Evolutionary conservation across 1,140 invertebrate species (phyloP).

Genomic region (Kradibia gibbosae): DNA sequence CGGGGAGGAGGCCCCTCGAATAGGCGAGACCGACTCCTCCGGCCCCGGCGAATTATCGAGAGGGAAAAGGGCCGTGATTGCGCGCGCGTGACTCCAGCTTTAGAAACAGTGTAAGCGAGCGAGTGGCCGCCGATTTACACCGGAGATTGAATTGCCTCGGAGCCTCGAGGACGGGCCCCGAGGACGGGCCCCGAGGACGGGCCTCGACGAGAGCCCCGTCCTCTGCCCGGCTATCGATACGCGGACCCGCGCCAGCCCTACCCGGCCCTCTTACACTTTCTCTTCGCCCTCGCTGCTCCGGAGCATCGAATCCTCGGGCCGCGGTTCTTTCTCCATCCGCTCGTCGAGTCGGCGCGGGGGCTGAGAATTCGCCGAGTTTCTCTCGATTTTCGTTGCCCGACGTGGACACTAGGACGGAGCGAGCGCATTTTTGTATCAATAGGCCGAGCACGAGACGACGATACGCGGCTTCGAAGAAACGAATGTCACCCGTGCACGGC

Average conservation of each 20-base stretch:
- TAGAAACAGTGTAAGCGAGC: neutral
- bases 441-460: slow-evolving; percentile 18
- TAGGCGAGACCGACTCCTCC: neutral
- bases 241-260: no score
- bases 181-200: neutral
- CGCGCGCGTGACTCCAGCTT: neutral
- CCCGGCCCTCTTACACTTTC: neutral
- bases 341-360: neutral
- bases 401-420: neutral
- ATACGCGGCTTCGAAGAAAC: slow-evolving; percentile 61
- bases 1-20: neutral
- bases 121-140: neutral
- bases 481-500: slow-evolving; percentile 54
- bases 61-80: neutral
- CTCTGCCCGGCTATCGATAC: neutral
- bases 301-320: neutral
- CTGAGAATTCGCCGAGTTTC: slow-evolving; percentile 3
- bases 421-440: slow-evolving; percentile 1
- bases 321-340: neutral
- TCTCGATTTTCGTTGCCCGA: slow-evolving; percentile 31
- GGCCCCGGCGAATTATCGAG: neutral
- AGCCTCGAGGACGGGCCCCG: neutral
- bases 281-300: neutral
- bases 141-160: neutral
- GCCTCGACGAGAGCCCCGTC: neutral